Percentiles rank a stretch among this genome's conserved stretches.
These are phyloP conservation scores for Mya arenaria DNA, from an alignment of 1,140 invertebrate genomes.

Conservation along the genomic window DNA sequence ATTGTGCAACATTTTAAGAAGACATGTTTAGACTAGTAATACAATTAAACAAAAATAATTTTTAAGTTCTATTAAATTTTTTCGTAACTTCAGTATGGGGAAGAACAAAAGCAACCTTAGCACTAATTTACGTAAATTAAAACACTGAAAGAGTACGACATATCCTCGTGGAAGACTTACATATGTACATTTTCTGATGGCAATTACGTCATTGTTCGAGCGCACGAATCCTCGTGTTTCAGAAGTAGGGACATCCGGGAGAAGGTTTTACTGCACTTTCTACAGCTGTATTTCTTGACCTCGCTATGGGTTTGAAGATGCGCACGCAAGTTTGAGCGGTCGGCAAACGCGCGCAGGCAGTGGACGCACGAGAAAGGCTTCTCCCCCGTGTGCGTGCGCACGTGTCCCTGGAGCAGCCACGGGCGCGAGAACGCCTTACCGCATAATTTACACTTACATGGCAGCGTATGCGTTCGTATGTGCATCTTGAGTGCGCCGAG, in stretches of 20 bases:
- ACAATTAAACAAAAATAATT: too few relatives aligned
- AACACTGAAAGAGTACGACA: too few relatives aligned
- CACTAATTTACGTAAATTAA: too few relatives aligned
- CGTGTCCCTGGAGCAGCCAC: conserved; percentile 92
- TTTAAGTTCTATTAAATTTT: too few relatives aligned
- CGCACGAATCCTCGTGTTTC: conserved; percentile 96
- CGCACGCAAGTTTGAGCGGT: conserved; percentile 96
- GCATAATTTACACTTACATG: conserved; percentile 98
- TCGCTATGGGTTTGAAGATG: conserved; percentile 99
- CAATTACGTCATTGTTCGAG: conserved; percentile 75
- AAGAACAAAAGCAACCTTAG: too few relatives aligned
- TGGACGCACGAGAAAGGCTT: conserved; percentile 98
- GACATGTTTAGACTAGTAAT: too few relatives aligned
- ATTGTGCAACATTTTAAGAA: too few relatives aligned
- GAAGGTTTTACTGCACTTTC: conserved; percentile 96
- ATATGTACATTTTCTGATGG: too few relatives aligned
- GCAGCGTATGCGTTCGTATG: conserved; percentile 98
- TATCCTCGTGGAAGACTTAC: too few relatives aligned
- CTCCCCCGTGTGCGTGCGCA: conserved; percentile 86
- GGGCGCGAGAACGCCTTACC: conserved; percentile 98
- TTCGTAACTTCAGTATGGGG: too few relatives aligned
- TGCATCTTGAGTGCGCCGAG: conserved; percentile 99
- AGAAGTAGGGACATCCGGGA: conserved; percentile 97
- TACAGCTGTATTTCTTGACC: conserved; percentile 98
- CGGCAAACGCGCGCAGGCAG: conserved; percentile 97